A percentile compares a stretch with the other conserved stretches of the same genome.
These are phyloP conservation scores for Punctoribates punctum DNA, from an alignment of 2,888 invertebrate species.

Conservation along the genomic window DNA sequence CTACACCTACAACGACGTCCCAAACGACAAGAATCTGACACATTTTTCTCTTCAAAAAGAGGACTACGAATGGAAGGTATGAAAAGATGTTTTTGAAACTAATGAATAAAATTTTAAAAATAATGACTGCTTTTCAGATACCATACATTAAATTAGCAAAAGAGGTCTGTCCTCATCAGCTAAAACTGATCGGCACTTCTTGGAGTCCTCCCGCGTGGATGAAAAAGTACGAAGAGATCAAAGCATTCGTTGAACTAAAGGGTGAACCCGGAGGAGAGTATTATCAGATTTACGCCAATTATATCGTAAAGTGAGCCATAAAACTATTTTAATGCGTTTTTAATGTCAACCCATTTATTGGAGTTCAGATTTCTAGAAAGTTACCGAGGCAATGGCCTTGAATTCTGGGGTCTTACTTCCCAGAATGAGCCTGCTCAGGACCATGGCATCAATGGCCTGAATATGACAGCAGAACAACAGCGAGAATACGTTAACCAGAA, in stretches of 20 bases:
- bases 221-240: conserved; percentile 58
- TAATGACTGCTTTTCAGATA: too few relatives aligned
- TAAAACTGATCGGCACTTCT: conserved; percentile 58
- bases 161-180: conserved; percentile 65
- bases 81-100: too few relatives aligned
- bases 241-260: conserved; percentile 56
- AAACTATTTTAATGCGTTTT: conserved; percentile 68
- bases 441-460: conserved; percentile 68
- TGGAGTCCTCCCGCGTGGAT: conserved; percentile 62
- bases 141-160: conserved; percentile 53
- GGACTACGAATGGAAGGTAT: conserved; percentile 66
- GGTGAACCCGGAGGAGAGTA: conserved; percentile 54
- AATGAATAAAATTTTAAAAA: too few relatives aligned
- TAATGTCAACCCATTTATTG: conserved; percentile 53
- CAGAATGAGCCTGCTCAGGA: conserved; percentile 72
- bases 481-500: conserved; percentile 66
- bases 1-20: conserved; percentile 73
- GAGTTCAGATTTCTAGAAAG: conserved; percentile 67
- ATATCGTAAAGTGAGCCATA: conserved; percentile 68
- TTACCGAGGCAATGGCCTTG: conserved; percentile 64
- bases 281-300: conserved; percentile 76
- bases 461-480: conserved; percentile 62
- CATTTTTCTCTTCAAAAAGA: conserved; percentile 65
- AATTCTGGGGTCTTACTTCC: conserved; percentile 74
- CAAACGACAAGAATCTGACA: conserved; percentile 57